Evolutionary conservation across 2,113 vertebrate genomes (phyloP).

Genomic region (Centrocercus urophasianus): DNA sequence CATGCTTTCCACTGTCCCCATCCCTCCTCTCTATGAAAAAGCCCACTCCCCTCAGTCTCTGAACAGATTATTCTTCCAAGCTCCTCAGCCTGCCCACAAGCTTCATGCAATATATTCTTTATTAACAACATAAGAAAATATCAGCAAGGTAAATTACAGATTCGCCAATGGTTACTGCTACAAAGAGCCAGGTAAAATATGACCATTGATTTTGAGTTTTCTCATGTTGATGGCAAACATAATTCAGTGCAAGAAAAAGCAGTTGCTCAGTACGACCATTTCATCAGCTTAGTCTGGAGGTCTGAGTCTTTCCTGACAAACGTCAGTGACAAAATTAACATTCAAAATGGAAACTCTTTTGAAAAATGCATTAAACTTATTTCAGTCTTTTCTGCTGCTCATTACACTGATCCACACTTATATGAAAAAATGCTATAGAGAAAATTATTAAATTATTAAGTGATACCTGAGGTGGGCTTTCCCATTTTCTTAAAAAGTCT

Average conservation of each 20-base stretch:
- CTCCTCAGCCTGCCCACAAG: background rate
- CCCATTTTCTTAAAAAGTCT: slow-evolving; percentile 99
- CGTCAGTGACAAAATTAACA: background rate
- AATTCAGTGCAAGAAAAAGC: background rate
- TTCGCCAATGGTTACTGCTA: background rate
- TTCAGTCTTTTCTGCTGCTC: background rate
- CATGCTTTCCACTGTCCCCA: background rate
- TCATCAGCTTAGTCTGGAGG: background rate
- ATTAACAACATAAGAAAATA: background rate
- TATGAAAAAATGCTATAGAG: background rate
- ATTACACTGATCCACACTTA: background rate
- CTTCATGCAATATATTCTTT: background rate
- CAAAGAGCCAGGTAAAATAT: background rate
- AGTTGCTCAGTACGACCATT: background rate
- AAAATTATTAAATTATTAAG: slow-evolving; percentile 1
- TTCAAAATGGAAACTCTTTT: background rate
- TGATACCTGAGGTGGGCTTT: slow-evolving; percentile 93
- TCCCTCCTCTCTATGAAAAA: background rate
- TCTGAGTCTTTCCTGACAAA: background rate
- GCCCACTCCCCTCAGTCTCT: background rate
- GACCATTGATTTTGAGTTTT: background rate
- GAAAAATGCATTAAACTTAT: background rate
- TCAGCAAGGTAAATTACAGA: background rate
- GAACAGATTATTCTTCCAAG: background rate
- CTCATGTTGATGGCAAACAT: background rate